Conservation (phyloP, 1,140 invertebrate genomes). For the Macrostomum lignano region DNA sequence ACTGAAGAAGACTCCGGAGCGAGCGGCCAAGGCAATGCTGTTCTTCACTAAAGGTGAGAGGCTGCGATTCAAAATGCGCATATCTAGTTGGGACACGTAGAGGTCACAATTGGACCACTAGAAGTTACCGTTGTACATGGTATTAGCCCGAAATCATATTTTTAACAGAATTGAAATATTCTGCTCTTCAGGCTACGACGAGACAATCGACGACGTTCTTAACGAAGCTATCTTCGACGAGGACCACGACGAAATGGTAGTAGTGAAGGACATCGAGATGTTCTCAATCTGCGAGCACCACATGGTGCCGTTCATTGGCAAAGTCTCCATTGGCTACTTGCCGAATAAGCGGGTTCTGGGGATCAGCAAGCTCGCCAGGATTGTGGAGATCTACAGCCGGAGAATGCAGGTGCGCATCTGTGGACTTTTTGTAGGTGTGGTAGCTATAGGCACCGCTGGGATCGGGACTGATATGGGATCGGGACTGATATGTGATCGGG, state of each 20-base stretch:
- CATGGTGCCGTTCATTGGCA: slow-evolving; percentile 89
- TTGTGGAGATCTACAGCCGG: slow-evolving; percentile 82
- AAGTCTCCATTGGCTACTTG: slow-evolving; percentile 79
- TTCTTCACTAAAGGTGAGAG: slow-evolving; percentile 99
- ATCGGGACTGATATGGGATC: too few relatives aligned
- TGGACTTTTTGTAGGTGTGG: not conserved
- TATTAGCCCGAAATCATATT: too few relatives aligned
- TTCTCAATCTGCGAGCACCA: slow-evolving; percentile 98
- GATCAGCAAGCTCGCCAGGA: slow-evolving; percentile 76
- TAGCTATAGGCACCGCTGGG: not conserved
- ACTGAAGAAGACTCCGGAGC: slow-evolving; percentile 71
- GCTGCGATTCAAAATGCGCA: too few relatives aligned
- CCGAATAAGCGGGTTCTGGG: slow-evolving; percentile 87
- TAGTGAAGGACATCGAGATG: slow-evolving; percentile 99
- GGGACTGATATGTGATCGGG: too few relatives aligned
- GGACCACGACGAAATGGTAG: slow-evolving; percentile 96
- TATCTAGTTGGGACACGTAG: too few relatives aligned
- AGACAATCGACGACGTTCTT: slow-evolving; percentile 70
- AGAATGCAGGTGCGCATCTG: slow-evolving; percentile 33
- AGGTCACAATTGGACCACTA: too few relatives aligned
- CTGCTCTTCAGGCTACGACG: slow-evolving; percentile 96
- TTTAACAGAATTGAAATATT: too few relatives aligned
- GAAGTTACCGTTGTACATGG: too few relatives aligned
- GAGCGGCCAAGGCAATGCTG: slow-evolving; percentile 89
- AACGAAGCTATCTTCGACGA: slow-evolving; percentile 95